Base-by-base conservation (phyloP, 2,113 vertebrate species). In the Axis porcinus region DNA sequence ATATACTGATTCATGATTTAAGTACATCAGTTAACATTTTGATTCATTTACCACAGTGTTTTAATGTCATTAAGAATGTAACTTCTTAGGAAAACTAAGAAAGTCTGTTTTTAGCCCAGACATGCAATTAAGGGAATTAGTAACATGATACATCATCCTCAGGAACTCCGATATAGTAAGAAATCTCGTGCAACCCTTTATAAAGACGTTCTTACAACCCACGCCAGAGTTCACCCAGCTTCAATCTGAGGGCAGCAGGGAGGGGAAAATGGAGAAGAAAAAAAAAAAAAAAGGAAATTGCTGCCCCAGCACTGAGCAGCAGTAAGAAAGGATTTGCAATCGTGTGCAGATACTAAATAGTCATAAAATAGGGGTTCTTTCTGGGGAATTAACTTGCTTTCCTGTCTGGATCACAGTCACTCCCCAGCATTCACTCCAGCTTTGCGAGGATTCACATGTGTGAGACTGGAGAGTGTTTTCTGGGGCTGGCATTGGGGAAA, bases 81-180 rank as follows among this genome's bases (percentile, higher is more conserved):
- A 98, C 98, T 99, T 98, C 98, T 99, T 98, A 98, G 98, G 98
- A 98, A 99, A 99, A 99, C 98, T 98, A 98, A 97, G 95, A 97
- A 89, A 91, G 98, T 97, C 98, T 99, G 98, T 98, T 99, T 99
- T 98, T 98, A 99, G 98, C 98, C 98, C 98, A 98, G 98, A 98
- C 98, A 98, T 99, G 98, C 98, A 99, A 99, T 99, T 99, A 99
- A 96, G 98, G 98, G 98, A 98, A 99, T 99, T 99, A 99, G 99
- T 98, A 99, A 99, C 54, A 58, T 4, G 98, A 99, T 98, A 97
- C 96, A 78, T 98, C 98, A 97, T 97, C 98, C 89, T 89, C n/a
- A 90, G 89, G 96, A 98, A 97, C 98, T 95, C 96, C 76, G 86
- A 97, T 97, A 98, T 62, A 92, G 94, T 91, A 95, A 98, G 98